Percentiles rank a stretch among this genome's conserved stretches.
phyloP scores from a whole-genome alignment of 2,113 vertebrate genomes.

The Centropristis striata region DNA sequence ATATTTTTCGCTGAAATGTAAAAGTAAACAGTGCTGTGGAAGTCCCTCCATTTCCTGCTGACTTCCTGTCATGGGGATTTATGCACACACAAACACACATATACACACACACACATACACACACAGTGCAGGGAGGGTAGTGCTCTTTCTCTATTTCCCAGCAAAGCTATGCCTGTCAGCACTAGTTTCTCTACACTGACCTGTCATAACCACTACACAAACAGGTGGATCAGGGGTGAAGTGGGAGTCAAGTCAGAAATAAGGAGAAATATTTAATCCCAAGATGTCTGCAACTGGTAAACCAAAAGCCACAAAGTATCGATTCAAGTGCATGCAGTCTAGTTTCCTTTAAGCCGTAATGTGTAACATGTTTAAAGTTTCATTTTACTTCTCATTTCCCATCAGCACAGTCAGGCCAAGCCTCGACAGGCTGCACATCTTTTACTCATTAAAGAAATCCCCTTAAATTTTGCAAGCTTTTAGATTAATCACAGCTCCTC shows the following conservation, averaged over 20 bases:
- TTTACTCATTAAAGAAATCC: constrained; percentile 62
- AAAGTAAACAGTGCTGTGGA: constrained; percentile 83
- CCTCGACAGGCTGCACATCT: constrained; percentile 60
- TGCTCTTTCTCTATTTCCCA: constrained; percentile 70
- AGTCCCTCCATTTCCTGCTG: constrained; percentile 84
- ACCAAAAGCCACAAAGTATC: constrained; percentile 26
- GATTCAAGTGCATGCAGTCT: constrained; percentile 13
- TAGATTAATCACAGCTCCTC: constrained; percentile 58
- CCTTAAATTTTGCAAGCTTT: constrained; percentile 44
- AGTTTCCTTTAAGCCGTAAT: constrained; percentile 20
- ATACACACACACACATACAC: constrained; percentile 24
- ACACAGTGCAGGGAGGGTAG: constrained; percentile 35
- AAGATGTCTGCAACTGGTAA: constrained; percentile 18
- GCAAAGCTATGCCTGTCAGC: constrained; percentile 76
- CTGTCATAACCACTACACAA: constrained; percentile 76
- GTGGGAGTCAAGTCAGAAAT: constrained; percentile 49
- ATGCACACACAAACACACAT: constrained; percentile 50
- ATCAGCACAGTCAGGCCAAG: constrained; percentile 41
- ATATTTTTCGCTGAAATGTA: constrained; percentile 78
- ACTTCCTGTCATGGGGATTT: constrained; percentile 80
- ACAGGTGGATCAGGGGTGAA: constrained; percentile 75
- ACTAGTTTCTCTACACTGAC: constrained; percentile 76
- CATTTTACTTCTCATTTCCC: constrained; percentile 54
- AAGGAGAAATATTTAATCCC: constrained; percentile 54
- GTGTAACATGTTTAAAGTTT: constrained; percentile 48